Evolutionary conservation across 2,113 vertebrate species (phyloP).

Genomic region (Microcebus lehilahytsara): DNA sequence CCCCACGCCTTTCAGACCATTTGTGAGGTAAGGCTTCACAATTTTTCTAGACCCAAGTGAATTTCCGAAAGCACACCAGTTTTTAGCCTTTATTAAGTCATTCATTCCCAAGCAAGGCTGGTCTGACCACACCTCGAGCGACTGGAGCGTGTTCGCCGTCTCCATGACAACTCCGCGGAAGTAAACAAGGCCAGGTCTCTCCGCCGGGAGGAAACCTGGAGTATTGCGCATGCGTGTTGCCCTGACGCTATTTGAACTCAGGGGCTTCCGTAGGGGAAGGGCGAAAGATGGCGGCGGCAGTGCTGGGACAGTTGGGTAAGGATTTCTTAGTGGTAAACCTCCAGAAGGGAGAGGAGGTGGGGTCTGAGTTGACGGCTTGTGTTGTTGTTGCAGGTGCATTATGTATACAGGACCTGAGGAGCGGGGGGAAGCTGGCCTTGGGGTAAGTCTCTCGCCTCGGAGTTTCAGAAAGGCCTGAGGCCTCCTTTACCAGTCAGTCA

Average conservation of each 20-base stretch:
- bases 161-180: background rate
- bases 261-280: constrained; percentile 49
- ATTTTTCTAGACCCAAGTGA: background rate
- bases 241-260: accelerated
- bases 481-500: background rate
- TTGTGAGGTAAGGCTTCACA: background rate
- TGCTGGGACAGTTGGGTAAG: background rate
- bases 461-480: background rate
- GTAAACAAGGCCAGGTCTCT: accelerated
- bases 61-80: background rate
- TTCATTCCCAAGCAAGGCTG: background rate
- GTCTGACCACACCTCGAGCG: accelerated
- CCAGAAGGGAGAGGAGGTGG: background rate
- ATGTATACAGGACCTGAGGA: constrained; percentile 45
- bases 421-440: background rate
- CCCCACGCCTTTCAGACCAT: background rate
- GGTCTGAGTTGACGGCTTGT: background rate
- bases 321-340: background rate
- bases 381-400: constrained; percentile 63
- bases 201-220: accelerated
- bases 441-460: constrained; percentile 58
- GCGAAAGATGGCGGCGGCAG: constrained; percentile 42
- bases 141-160: accelerated
- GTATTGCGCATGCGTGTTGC: background rate
- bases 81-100: constrained; percentile 26